These are phyloP conservation scores for Gymnogyps californianus DNA, from an alignment of 2,113 vertebrate genomes.

Conservation along the genomic window DNA sequence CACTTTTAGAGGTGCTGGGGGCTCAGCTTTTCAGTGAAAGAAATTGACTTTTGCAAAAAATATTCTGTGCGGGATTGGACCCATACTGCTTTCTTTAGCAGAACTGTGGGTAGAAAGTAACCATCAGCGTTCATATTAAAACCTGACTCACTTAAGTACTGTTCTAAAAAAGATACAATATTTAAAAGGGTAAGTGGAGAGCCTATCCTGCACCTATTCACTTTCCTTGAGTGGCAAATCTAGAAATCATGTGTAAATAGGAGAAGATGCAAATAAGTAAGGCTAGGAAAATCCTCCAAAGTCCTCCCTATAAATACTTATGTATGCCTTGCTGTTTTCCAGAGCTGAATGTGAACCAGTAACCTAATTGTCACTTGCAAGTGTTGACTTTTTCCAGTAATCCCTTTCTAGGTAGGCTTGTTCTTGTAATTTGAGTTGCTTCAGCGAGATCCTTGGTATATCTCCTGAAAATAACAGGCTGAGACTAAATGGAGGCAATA, in stretches of 20 bases:
- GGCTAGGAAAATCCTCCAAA: background rate
- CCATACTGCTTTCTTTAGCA: background rate
- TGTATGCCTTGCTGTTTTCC: background rate
- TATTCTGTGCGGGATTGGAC: background rate
- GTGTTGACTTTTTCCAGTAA: background rate
- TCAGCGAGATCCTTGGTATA: background rate
- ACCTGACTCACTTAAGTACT: background rate
- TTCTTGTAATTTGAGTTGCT: background rate
- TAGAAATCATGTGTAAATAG: background rate
- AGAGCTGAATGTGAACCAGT: background rate
- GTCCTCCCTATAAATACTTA: background rate
- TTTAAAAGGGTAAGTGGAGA: background rate
- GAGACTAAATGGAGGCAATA: background rate
- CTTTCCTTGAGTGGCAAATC: background rate
- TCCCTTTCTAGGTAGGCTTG: background rate
- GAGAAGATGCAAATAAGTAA: background rate
- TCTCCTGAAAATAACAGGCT: background rate
- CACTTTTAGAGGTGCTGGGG: background rate
- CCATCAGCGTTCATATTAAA: background rate
- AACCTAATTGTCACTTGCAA: background rate
- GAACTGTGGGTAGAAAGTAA: background rate
- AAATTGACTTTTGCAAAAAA: background rate
- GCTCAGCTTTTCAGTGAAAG: background rate
- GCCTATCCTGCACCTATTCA: background rate
- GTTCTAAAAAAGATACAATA: background rate